phyloP scores from a whole-genome alignment of 2,797 vertebrate species.

The Alcedo quadribrachys region DNA sequence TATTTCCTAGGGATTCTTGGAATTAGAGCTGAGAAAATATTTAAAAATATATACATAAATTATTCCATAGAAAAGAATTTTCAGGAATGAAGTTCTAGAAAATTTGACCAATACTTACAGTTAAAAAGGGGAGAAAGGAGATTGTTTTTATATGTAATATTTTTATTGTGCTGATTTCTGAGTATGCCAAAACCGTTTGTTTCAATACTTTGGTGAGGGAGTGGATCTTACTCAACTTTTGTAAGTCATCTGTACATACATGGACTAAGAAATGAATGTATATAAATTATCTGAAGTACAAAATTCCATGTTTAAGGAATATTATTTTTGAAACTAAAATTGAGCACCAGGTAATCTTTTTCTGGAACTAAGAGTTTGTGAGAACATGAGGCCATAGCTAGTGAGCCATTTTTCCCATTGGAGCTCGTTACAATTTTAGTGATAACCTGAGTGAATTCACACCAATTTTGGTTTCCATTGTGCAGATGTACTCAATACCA shows the following conservation, averaged over 20 bases:
- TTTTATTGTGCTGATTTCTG: background rate
- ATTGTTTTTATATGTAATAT: background rate
- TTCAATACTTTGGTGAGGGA: rapidly evolving
- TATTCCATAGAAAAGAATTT: background rate
- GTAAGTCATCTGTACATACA: rapidly evolving
- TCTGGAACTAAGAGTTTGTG: background rate
- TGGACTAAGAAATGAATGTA: background rate
- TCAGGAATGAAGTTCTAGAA: background rate
- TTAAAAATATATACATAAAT: background rate
- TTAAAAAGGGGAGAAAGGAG: background rate
- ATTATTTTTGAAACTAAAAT: background rate
- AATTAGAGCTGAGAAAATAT: background rate
- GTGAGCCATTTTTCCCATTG: background rate
- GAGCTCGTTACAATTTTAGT: background rate
- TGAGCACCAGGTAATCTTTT: background rate
- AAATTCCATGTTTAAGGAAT: background rate
- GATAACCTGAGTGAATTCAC: background rate
- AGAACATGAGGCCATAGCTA: background rate
- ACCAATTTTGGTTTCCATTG: background rate
- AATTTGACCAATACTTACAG: background rate
- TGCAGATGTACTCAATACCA: background rate
- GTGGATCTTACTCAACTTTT: background rate
- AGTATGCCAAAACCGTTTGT: background rate
- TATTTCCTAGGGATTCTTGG: background rate
- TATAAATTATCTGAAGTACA: background rate